Conservation (phyloP, 2,888 invertebrate genomes). For the Lamellibrachia satsuma region DNA sequence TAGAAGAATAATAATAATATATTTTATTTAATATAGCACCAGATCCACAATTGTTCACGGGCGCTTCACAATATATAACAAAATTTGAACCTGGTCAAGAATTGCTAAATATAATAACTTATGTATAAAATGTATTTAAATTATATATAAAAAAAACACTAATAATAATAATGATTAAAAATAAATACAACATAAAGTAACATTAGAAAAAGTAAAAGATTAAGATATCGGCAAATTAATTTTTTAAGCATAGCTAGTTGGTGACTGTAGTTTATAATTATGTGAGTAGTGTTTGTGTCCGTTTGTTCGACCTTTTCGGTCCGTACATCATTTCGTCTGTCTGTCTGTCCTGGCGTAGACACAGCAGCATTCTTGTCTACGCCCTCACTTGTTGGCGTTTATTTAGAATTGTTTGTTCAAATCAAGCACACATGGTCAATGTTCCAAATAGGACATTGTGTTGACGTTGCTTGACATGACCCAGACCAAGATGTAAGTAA, state of each 20-base stretch:
- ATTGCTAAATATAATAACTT: neutral
- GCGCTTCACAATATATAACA: neutral
- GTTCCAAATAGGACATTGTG: neutral
- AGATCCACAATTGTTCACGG: neutral
- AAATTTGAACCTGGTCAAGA: neutral
- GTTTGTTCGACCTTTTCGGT: too few species aligned
- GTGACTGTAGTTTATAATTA: neutral
- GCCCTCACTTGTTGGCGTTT: neutral
- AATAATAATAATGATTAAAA: neutral
- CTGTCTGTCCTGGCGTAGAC: neutral
- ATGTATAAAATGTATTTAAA: too few species aligned
- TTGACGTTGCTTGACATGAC: neutral
- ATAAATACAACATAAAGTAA: neutral
- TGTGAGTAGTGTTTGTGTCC: neutral
- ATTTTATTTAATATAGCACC: neutral
- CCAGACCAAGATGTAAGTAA: slow-evolving; percentile 10
- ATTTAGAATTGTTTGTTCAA: neutral
- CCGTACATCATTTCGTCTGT: neutral
- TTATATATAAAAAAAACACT: too few species aligned
- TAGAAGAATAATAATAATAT: neutral
- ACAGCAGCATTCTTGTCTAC: neutral
- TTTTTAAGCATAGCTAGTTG: neutral
- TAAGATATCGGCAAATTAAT: neutral
- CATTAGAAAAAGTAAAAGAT: neutral
- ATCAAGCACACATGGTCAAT: neutral